Conservation (phyloP, 2,113 vertebrate genomes). For the Chelonoidis abingdonii region DNA sequence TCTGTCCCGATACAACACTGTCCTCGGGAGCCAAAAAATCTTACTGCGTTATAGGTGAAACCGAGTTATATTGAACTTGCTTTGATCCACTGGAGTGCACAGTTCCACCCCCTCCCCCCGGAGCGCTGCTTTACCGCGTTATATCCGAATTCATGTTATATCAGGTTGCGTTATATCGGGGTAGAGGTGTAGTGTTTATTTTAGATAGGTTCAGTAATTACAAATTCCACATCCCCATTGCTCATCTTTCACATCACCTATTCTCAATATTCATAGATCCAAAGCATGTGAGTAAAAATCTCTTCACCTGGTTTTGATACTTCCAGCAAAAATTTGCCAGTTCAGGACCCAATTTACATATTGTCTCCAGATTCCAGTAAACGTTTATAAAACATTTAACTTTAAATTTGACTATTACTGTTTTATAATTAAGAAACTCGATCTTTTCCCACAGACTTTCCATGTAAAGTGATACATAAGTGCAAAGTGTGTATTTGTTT, state of each 20-base stretch:
- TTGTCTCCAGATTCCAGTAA: neutral
- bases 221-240: neutral
- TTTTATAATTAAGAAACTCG: neutral
- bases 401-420: neutral
- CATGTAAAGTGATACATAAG: neutral
- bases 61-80: too few species aligned
- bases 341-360: neutral
- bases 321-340: neutral
- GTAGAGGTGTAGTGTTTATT: neutral
- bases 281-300: neutral
- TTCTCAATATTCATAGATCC: neutral
- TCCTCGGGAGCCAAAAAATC: too few species aligned
- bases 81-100: too few species aligned
- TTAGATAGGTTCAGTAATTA: neutral
- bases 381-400: neutral
- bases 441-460: neutral
- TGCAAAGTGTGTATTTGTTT: neutral
- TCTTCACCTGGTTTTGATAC: neutral
- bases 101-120: rapidly evolving
- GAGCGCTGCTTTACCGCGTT: too few species aligned
- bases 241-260: neutral
- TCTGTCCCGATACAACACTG: too few species aligned
- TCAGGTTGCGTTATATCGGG: too few species aligned
- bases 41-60: too few species aligned
- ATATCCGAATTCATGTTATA: too few species aligned